A percentile compares a stretch with the other conserved stretches of the same genome.
These are phyloP conservation scores for Drosophila tristis DNA, from an alignment of 1,140 invertebrate genomes.

Conservation along the genomic window DNA sequence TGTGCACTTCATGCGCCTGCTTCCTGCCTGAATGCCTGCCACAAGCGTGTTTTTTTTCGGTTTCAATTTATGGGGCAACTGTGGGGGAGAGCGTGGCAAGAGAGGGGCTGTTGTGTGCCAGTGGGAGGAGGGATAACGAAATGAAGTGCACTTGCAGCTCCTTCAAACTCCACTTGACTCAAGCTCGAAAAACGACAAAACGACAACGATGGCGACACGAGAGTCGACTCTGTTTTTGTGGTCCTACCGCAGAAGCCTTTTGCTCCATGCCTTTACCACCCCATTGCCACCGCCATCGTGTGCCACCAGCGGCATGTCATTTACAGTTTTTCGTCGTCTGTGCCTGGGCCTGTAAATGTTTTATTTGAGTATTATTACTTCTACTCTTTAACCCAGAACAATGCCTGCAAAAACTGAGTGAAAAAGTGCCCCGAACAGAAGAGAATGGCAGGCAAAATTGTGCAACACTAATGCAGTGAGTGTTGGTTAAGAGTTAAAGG, in stretches of 20 bases:
- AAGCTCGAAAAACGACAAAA: slow-evolving; percentile 45
- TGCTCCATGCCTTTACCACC: neutral
- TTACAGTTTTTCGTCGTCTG: slow-evolving; percentile 76
- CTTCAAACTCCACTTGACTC: slow-evolving; percentile 57
- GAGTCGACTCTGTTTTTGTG: slow-evolving; percentile 63
- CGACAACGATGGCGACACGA: slow-evolving; percentile 31
- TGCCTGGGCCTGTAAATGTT: slow-evolving; percentile 69
- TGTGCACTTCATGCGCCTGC: slow-evolving; percentile 42
- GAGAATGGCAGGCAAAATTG: neutral
- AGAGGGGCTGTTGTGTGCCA: slow-evolving; percentile 17
- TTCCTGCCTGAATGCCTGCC: slow-evolving; percentile 37
- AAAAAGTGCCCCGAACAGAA: slow-evolving; percentile 13
- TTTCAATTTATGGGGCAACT: slow-evolving; percentile 75
- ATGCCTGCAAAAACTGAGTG: slow-evolving; percentile 23
- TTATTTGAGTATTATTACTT: slow-evolving; percentile 81
- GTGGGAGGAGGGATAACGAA: slow-evolving; percentile 26
- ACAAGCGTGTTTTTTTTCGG: slow-evolving; percentile 66
- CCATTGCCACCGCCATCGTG: neutral
- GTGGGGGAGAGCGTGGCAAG: neutral
- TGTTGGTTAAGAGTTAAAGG: neutral
- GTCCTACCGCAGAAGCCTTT: slow-evolving; percentile 37
- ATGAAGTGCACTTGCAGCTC: slow-evolving; percentile 73
- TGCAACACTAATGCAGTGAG: slow-evolving; percentile 16
- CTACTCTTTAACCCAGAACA: slow-evolving; percentile 66
- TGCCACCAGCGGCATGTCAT: slow-evolving; percentile 60